phyloP scores from a whole-genome alignment of 2,888 invertebrate species.

The Ernsta delagoae region DNA sequence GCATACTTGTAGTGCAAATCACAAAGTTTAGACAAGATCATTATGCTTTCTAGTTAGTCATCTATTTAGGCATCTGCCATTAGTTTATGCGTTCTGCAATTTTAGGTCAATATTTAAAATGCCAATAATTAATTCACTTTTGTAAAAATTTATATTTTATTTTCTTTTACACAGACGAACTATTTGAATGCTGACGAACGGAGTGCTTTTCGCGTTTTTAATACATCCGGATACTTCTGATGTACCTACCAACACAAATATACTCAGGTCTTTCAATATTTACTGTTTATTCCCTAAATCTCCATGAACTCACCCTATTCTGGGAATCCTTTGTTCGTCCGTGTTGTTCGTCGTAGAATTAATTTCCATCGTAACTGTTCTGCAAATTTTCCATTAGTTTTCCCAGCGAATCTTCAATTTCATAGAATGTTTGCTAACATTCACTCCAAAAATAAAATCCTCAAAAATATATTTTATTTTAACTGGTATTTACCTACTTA shows the following conservation, averaged over 20 bases:
- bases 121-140: not conserved
- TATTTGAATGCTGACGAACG: constrained; percentile 76
- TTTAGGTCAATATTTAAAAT: too few relatives aligned
- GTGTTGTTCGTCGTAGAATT: constrained; percentile 36
- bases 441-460: not conserved
- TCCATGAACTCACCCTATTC: constrained; percentile 41
- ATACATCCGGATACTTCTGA: constrained; percentile 62
- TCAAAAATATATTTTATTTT: not conserved
- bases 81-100: too few relatives aligned
- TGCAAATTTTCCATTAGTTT: constrained; percentile 33
- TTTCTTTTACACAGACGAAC: constrained; percentile 76
- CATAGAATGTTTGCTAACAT: not conserved
- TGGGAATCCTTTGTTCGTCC: constrained; percentile 42
- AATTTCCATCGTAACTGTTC: constrained; percentile 18
- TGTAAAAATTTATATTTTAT: constrained; percentile 41
- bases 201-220: constrained; percentile 51
- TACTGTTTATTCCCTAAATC: constrained; percentile 46
- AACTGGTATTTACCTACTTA: not conserved
- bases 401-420: constrained; percentile 17
- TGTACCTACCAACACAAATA: constrained; percentile 52
- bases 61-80: too few relatives aligned
- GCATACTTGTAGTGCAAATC: too few relatives aligned
- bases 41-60: too few relatives aligned
- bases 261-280: constrained; percentile 57
- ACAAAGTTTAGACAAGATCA: too few relatives aligned